Evolutionary conservation across 1,140 invertebrate species (phyloP).

Genomic region (Drosophila neocordata): DNA sequence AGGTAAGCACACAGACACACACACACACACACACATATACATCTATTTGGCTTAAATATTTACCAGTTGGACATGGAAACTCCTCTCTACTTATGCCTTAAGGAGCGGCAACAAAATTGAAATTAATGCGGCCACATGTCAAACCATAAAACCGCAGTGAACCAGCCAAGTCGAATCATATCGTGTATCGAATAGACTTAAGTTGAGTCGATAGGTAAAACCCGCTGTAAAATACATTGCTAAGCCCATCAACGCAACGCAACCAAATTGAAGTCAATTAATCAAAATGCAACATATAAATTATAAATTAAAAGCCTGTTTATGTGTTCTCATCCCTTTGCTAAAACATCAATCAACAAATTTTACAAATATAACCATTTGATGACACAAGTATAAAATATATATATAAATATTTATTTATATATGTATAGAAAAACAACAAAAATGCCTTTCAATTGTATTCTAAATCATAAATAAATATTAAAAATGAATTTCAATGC

Average conservation of each 20-base stretch:
- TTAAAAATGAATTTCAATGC: conserved; percentile 64
- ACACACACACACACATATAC: conserved; percentile 23
- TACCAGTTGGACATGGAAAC: conserved; percentile 18
- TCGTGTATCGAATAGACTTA: neutral
- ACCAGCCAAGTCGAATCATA: neutral
- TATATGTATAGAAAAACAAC: neutral
- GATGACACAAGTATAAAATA: conserved; percentile 17
- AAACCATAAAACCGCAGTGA: conserved; percentile 63
- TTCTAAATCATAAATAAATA: conserved; percentile 72
- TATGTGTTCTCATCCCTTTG: conserved; percentile 27
- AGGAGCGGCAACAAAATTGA: conserved; percentile 32
- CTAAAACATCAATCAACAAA: conserved; percentile 57
- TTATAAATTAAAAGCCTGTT: conserved; percentile 75
- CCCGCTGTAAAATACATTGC: too few relatives aligned
- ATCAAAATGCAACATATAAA: conserved; percentile 73
- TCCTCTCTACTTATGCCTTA: conserved; percentile 20
- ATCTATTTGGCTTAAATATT: conserved; percentile 54
- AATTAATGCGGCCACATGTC: conserved; percentile 69
- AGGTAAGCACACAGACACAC: conserved; percentile 14
- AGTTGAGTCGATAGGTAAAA: neutral
- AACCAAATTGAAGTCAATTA: conserved; percentile 71
- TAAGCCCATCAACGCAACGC: conserved; percentile 42
- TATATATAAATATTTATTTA: too few relatives aligned
- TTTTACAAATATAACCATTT: conserved; percentile 27
- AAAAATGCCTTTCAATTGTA: conserved; percentile 54